Base-by-base conservation (phyloP, 1,140 invertebrate species). In the Phenacoccus solenopsis region DNA sequence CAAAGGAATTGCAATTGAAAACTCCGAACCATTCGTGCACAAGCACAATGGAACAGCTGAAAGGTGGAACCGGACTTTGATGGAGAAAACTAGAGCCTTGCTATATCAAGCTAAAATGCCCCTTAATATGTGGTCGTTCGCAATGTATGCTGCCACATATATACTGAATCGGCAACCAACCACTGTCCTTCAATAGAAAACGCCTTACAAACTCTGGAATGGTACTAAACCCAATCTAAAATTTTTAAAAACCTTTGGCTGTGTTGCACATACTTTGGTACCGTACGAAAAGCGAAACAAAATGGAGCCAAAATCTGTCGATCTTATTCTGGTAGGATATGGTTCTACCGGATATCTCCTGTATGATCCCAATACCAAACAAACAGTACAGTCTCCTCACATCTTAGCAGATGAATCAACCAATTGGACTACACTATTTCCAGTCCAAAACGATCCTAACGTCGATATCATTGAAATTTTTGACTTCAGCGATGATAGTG, bases 261-360 rank as follows among this genome's bases (percentile, higher is more conserved):
- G 74, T 28, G 49, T 22, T 24, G 76, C 76, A 0, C 78, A 73
- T 70, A 71, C 71, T 0, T 75, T 76, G n/a, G 71, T 80, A 25
- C 79, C 79, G 12, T 72, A 76, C 7, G 70, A 76, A 69, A 75
- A 76, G 10, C 28, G 76, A 57, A 69, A 71, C 12, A 78, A 77
- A 69, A 73, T 74, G 21, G 76, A 78, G 59, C n/a, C 69, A 0
- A 78, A 78, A 32, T 69, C 49, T 0, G 57, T 68, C 32, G 72
- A 32, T 13, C 61, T 72, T 61, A 25, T 75, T 20, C 71, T 74
- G 49, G 73, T 74, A 9, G 73, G 72, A 0, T 74, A 72, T 25
- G 73, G 72, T 22, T 35, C 64, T 27, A 71, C 72, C 24, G 61
- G 70, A 13, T 72, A 71, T 28, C 72, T 71, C 3, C 74, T 70